phyloP scores from a whole-genome alignment of 2,888 invertebrate species.

The Branchellion lobata region DNA sequence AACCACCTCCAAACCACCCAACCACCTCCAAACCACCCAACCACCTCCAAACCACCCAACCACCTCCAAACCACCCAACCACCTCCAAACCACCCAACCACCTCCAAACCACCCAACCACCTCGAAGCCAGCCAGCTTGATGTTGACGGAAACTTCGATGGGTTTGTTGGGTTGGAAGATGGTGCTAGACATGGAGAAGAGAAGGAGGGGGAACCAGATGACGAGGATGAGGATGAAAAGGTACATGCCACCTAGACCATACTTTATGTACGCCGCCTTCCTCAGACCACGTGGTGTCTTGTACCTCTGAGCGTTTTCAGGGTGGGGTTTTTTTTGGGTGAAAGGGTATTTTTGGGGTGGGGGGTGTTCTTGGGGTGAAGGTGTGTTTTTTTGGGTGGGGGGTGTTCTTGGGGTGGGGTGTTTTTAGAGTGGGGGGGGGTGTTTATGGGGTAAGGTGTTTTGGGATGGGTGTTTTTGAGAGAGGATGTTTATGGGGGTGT shows the following conservation, averaged over 20 bases:
- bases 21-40: no score
- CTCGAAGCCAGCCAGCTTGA: slow-evolving; percentile 86
- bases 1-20: no score
- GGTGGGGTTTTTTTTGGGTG: slow-evolving; percentile 49
- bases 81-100: no score
- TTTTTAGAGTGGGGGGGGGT: neutral
- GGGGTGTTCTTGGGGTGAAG: no score
- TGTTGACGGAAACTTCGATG: slow-evolving; percentile 77
- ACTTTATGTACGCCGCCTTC: slow-evolving; percentile 79
- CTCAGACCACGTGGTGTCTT: slow-evolving; percentile 86
- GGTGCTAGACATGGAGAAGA: slow-evolving; percentile 73
- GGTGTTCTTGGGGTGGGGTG: neutral
- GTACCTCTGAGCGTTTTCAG: slow-evolving; percentile 68
- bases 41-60: no score
- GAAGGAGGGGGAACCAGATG: slow-evolving; percentile 94
- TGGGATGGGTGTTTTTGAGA: no score
- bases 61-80: no score
- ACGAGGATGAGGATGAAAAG: slow-evolving; percentile 75
- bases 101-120: no score
- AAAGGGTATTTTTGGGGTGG: no score
- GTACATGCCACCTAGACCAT: slow-evolving; percentile 85
- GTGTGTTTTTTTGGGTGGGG: no score
- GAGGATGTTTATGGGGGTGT: no score
- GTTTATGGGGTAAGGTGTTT: no score
- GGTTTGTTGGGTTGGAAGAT: slow-evolving; percentile 78